A percentile compares a stretch with the other conserved stretches of the same genome.
These are phyloP conservation scores for Tetheella fluctuosa DNA, from an alignment of 2,888 invertebrate species.

Conservation along the genomic window DNA sequence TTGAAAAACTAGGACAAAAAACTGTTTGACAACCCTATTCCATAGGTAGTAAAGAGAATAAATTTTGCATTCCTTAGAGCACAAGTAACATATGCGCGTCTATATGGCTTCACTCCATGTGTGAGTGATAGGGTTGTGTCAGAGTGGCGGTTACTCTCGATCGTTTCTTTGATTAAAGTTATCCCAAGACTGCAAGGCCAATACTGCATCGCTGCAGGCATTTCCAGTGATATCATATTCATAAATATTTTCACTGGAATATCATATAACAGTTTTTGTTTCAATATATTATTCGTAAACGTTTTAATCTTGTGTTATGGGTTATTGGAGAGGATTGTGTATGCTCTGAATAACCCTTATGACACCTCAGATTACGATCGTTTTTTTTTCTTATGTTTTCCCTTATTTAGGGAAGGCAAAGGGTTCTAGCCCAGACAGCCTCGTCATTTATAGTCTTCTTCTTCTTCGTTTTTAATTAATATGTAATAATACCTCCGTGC, in stretches of 20 bases:
- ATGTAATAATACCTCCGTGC: too few relatives aligned
- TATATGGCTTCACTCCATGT: slow-evolving; percentile 1
- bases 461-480: too few relatives aligned
- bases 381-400: too few relatives aligned
- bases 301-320: neutral
- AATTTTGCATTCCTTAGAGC: slow-evolving; percentile 7
- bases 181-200: neutral
- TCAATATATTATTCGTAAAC: neutral
- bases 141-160: neutral
- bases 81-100: slow-evolving; percentile 4
- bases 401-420: too few relatives aligned
- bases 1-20: neutral
- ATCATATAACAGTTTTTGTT: too few relatives aligned
- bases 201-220: neutral
- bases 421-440: too few relatives aligned
- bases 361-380: too few relatives aligned
- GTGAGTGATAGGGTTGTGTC: neutral
- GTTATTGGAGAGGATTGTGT: too few relatives aligned
- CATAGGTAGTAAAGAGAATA: neutral
- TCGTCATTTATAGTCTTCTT: too few relatives aligned
- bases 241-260: neutral
- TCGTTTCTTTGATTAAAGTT: slow-evolving; percentile 7
- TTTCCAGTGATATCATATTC: neutral
- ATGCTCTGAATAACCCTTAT: too few relatives aligned
- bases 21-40: too few relatives aligned